Evolutionary conservation across 1,140 invertebrate genomes (phyloP), one percentile per base, ranked within the genome.

Genomic region (Leptopilina boulardi): DNA sequence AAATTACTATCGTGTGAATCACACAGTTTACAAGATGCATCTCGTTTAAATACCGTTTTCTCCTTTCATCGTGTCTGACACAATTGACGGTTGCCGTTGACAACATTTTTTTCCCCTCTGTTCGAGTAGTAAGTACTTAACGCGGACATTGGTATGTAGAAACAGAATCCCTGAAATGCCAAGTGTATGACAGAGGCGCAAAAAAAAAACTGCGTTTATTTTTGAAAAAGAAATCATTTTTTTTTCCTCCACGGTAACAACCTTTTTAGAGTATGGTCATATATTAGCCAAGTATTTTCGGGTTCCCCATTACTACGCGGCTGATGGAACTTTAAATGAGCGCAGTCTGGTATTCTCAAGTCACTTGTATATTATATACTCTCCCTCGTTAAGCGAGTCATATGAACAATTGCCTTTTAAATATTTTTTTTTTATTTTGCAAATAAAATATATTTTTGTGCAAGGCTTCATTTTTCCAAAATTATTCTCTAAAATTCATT

Each of bases 211-310:
- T 47, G 76, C 70, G 75, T 82, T 77, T 82, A 82, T 79, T 82
- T n/a, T 82, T 66, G 21, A 66, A 66, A 66, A 80, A 82, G 80
- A 82, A 80, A 77, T 78, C 70, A 78, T 77, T 82, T 82, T 80
- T n/a, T 79, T 80, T 77, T 82, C 74, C 73, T 80, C 74, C 73
- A 42, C 78, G 81, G 83, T 84, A 84, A 84, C 82, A 83, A 83
- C 82, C 74, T 79, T 82, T 82, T 84, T 76, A 81, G 78, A 74
- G 83, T 77, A 82, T 74, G 51, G 78, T 82, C 83, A 82, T 84
- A 86, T 82, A 83, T 86, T 83, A 84, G 79, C 76, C 77, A 74
- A 81, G 83, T 86, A 86, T 86, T 84, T 86, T 84, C 34, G 82
- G 78, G 80, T 80, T 77, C 78, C 66, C 73, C 75, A 59, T 70